Evolutionary conservation across 2,888 invertebrate species (phyloP), one percentile per base, ranked within the genome.

Genomic region (Polyommatus icarus): DNA sequence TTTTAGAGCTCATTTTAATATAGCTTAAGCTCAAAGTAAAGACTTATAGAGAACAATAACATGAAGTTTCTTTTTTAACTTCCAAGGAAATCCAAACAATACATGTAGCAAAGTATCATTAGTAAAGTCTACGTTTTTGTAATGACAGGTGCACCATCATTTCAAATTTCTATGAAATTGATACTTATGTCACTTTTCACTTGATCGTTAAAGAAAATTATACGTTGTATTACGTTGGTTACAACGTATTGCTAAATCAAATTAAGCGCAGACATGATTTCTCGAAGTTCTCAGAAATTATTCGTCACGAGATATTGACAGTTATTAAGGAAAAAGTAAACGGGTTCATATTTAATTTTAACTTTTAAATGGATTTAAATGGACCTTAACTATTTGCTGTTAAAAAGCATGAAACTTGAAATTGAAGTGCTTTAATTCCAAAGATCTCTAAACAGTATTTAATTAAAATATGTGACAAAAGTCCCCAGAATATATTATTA

Each of bases 91-190:
- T 18, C 29, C 67, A 32, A 67, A 67, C 15, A 67, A 32, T 67
- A 61, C 10, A 1, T n/a, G n/a, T 24, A 29, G 15, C 15, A 32
- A 67, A 67, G 67, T 32, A 15, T n/a, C 32, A 29, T 29, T 75
- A 50, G 54, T 54, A 29, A 54, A 6, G 40, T 50, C 50, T 15
- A 75, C 50, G 29, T 75, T 75, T 20, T 73, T 15, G 75, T 75
- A 54, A 75, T 18, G 54, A 54, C 15, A 50, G 24, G 29, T 18
- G 54, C 24, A 20, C 29, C 75, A 73, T 50, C 18, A 75, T 29
- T 75, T 75, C 18, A 24, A 50, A 75, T 75, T 75, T 75, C 75
- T 75, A 75, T 75, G 54, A 50, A 75, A 75, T 75, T 75, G 75
- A 24, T 75, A 29, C 67, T 29, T 67, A 75, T 54, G 75, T 75